Evolutionary conservation across 2,888 invertebrate species (phyloP).

Genomic region (Ptychoptera albimana): DNA sequence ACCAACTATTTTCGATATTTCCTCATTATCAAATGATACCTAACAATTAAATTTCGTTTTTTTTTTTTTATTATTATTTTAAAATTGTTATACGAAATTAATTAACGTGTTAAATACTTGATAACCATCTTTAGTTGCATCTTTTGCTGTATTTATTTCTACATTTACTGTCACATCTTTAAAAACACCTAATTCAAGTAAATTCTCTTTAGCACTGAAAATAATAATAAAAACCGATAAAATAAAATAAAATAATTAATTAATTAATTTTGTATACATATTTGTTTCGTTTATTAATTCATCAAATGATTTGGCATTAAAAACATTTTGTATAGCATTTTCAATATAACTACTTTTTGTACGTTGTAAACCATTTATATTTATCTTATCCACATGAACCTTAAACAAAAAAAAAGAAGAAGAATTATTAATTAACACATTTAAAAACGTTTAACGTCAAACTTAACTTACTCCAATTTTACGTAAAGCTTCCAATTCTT

Average conservation of each 20-base stretch:
- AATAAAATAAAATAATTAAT: too few relatives aligned
- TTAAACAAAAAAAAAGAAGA: not conserved
- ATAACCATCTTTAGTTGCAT: slow-evolving; percentile 61
- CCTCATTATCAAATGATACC: slow-evolving; percentile 69
- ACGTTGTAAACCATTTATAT: slow-evolving; percentile 67
- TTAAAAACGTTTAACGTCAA: too few relatives aligned
- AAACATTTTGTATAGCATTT: slow-evolving; percentile 63
- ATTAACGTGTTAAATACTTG: slow-evolving; percentile 32
- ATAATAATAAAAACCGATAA: not conserved
- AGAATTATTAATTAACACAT: too few relatives aligned
- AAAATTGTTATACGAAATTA: too few relatives aligned
- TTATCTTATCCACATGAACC: slow-evolving; percentile 74
- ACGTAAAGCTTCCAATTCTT: too few relatives aligned
- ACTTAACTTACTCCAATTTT: too few relatives aligned
- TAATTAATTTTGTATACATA: slow-evolving; percentile 29
- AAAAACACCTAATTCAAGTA: slow-evolving; percentile 80
- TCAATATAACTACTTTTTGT: slow-evolving; percentile 82
- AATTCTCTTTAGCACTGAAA: slow-evolving; percentile 47
- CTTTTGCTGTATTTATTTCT: slow-evolving; percentile 68
- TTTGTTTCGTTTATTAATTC: slow-evolving; percentile 60
- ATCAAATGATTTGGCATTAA: slow-evolving; percentile 71
- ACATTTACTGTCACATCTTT: slow-evolving; percentile 71
- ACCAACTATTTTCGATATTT: slow-evolving; percentile 66
- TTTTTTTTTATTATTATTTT: too few relatives aligned
- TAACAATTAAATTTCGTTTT: too few relatives aligned